Evolutionary conservation across 2,888 invertebrate species (phyloP), one percentile per base, ranked within the genome.

Genomic region (Scaptomyza flava): DNA sequence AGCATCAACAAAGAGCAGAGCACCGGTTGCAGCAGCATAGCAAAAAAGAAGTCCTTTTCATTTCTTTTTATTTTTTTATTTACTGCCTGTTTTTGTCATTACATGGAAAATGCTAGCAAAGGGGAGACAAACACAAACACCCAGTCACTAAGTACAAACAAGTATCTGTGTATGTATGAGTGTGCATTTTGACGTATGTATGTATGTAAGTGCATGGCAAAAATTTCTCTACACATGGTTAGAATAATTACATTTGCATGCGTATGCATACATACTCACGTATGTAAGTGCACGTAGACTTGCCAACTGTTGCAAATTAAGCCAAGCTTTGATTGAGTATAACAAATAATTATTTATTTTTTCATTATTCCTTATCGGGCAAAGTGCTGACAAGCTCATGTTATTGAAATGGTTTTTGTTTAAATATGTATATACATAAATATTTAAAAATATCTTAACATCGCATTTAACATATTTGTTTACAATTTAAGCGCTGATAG

Each of bases 241-340:
- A 9, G 6, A 65, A 58, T 62, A 57, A 68, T 53, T 57, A 62
- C 42, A 46, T 54, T 57, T 43, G n/a, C 30, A 64, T 36, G 20
- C 31, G 47, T 11, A 34, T 14, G 23, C 4, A 59, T 12, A 23
- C 31, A 20, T 33, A 33, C 30, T 17, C 23, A 23, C 23, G 23
- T 31, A 14, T 56, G 31, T 11, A 42, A 41, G 33, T 36, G 20
- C 7, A 62, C 20, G 20, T 14, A 14, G 9, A 41, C 41, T 78
- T 61, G 54, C 68, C 68, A 79, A 72, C 81, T 81, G 75, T 68
- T 81, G 79, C 79, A 31, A 78, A 59, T 51, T 23, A 45, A 23
- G 20, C 17, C n/a, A 4, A 23, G 45, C 23, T 43, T 27, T n/a
- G 30, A 23, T 20, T 3, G 12, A 36, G 6, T n/a, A 36, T 12